Base-by-base conservation (phyloP, 2,888 invertebrate species). In the Xylocampa areola region DNA sequence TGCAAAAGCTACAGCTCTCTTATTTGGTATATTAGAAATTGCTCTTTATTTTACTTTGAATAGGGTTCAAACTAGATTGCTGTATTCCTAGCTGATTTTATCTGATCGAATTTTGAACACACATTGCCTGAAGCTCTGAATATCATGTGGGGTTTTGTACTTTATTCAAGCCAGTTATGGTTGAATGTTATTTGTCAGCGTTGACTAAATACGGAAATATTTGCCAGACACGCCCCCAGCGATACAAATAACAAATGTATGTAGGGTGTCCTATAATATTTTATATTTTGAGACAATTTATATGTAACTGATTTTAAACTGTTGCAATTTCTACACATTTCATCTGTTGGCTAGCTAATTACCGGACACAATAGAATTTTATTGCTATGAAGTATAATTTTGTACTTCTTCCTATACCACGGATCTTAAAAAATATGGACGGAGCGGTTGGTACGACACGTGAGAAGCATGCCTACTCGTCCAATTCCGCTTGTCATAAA, bases 171-270 rank as follows among this genome's bases (percentile, higher is more conserved):
- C 6, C 0, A 0, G 0, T 17, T 54, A 67, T 37, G 58, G 49
- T 41, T 35, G 21, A 33, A 29, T 44, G 52, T 70, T 0, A 23
- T 11, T 49, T 23, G 43, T 14, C 32, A 1, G 0, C 27, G 27
- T 30, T 21, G 4, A 13, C 1, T 16, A 2, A 35, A 19, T 41
- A 45, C n/a, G 54, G 36, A 50, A 52, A 41, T 61, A 60, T 70
- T 68, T 62, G 52, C 14, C 37, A 36, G 76, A 67, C 77, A 79
- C 79, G 79, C 79, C 79, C 68, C 60, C 16, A 21, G 37, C 5
- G 5, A 25, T 41, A 30, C 3, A 29, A 41, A 39, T 37, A 37
- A 2, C 8, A 27, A 8, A n/a, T n/a, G n/a, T n/a, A 25, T 25
- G 25, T 25, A 62, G 50, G 49, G 27, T 58, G 58, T 47, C n/a